Evolutionary conservation across 2,888 invertebrate genomes (phyloP).

Genomic region (Volucella zonaria): DNA sequence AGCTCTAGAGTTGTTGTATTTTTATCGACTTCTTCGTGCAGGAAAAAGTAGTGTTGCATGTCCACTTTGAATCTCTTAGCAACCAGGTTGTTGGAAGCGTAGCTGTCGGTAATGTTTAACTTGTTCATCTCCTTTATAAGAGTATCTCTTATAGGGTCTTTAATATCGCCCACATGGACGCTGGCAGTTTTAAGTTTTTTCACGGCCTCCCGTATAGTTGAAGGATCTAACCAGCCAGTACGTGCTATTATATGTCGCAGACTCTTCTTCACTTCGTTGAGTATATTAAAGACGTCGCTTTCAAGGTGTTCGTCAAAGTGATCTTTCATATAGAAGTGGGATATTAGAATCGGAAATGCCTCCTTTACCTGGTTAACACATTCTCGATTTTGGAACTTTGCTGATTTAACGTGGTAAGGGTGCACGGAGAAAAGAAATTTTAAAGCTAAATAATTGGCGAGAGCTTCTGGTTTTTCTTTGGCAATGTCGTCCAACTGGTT

Average conservation of each 20-base stretch:
- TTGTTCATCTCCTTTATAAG: conserved; percentile 76
- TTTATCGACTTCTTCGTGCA: conserved; percentile 70
- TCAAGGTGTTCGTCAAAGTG: conserved; percentile 76
- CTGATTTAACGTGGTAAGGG: conserved; percentile 4
- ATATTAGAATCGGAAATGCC: conserved; percentile 8
- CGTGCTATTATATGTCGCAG: conserved; percentile 74
- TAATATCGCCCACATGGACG: conserved; percentile 75
- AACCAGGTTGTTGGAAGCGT: conserved; percentile 76
- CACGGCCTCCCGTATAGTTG: conserved; percentile 77
- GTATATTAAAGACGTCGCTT: conserved; percentile 75
- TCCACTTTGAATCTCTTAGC: conserved; percentile 74
- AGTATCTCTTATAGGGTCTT: conserved; percentile 74
- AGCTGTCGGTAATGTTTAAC: conserved; percentile 75
- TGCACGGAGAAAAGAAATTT: conserved; percentile 77
- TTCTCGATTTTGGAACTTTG: conserved; percentile 5
- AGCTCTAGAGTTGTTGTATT: conserved; percentile 75
- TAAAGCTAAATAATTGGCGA: too few species aligned
- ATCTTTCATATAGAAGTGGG: conserved; percentile 67
- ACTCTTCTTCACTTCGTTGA: conserved; percentile 77
- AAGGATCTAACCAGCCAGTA: conserved; percentile 78
- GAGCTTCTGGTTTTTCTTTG: too few species aligned
- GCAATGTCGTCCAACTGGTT: too few species aligned
- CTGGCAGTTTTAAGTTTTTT: conserved; percentile 76
- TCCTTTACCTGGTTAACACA: conserved; percentile 23
- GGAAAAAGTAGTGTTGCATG: conserved; percentile 76